A percentile compares a stretch with the other conserved stretches of the same genome.
phyloP scores from a whole-genome alignment of 2,113 vertebrate genomes.

The Ondatra zibethicus region DNA sequence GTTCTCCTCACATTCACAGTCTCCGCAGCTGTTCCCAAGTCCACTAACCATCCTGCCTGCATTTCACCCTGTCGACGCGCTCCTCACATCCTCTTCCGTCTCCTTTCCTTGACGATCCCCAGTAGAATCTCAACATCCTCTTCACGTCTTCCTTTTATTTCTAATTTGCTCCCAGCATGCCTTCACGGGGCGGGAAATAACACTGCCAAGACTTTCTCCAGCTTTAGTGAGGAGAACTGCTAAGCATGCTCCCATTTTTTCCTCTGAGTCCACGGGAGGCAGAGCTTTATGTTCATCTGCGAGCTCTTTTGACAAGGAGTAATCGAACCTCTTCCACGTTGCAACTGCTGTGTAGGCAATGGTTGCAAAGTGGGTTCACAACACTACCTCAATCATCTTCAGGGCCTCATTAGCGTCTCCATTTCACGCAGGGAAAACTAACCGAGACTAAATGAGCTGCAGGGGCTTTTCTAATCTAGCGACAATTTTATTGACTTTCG shows the following conservation, averaged over 20 bases:
- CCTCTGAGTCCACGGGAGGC: not conserved
- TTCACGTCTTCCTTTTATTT: slow-evolving; percentile 55
- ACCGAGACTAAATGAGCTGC: not conserved
- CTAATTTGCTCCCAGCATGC: slow-evolving; percentile 51
- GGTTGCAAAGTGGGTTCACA: slow-evolving; percentile 40
- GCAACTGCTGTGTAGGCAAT: slow-evolving; percentile 34
- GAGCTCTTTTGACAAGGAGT: slow-evolving; percentile 46
- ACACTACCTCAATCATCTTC: not conserved
- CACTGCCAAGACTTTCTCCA: slow-evolving; percentile 35
- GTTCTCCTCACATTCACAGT: not conserved
- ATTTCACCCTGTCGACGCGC: slow-evolving; percentile 29
- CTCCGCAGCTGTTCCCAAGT: slow-evolving; percentile 55
- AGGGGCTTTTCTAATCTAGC: not conserved
- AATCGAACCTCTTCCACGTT: not conserved
- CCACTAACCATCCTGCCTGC: slow-evolving; percentile 13
- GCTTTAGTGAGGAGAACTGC: not conserved
- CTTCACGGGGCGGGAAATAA: not conserved
- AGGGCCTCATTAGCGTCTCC: not conserved
- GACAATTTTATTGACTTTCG: not conserved
- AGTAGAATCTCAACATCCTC: slow-evolving; percentile 33
- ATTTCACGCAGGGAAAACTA: slow-evolving; percentile 45
- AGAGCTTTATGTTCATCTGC: slow-evolving; percentile 35
- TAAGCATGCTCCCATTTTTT: slow-evolving; percentile 34
- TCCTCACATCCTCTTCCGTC: slow-evolving; percentile 23
- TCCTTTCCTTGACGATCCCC: not conserved